These are phyloP conservation scores for Flabesymbios commensalis DNA, from an alignment of 2,888 invertebrate genomes.

Conservation along the genomic window DNA sequence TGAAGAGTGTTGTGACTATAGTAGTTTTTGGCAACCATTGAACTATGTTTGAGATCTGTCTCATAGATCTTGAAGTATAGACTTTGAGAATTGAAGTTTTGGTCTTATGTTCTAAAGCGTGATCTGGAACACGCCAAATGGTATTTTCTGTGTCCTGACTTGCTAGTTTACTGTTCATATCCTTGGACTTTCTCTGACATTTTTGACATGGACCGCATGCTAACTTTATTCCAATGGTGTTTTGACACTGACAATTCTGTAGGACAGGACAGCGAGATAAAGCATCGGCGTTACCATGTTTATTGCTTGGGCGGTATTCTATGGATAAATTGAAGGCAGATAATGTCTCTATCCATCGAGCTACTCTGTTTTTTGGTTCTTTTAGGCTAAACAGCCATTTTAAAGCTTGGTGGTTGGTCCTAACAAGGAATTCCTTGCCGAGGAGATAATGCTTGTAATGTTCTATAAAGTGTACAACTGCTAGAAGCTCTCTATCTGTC, in stretches of 20 bases:
- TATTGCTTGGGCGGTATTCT: neutral
- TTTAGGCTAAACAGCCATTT: conserved; percentile 17
- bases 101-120: too few relatives aligned
- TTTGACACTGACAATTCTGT: conserved; percentile 1
- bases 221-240: neutral
- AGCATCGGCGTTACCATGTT: conserved; percentile 4
- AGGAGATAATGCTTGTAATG: conserved; percentile 21
- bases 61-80: too few relatives aligned
- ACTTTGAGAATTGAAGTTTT: too few relatives aligned
- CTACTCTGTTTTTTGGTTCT: too few relatives aligned
- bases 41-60: too few relatives aligned
- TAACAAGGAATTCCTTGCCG: conserved; percentile 15
- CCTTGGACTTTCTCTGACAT: neutral
- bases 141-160: too few relatives aligned
- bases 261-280: neutral
- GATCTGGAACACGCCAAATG: too few relatives aligned
- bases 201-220: conserved; percentile 9
- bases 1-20: too few relatives aligned
- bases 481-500: conserved; percentile 28
- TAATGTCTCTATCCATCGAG: neutral
- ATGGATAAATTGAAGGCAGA: neutral
- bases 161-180: too few relatives aligned
- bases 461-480: conserved; percentile 17
- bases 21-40: too few relatives aligned
- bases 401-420: conserved; percentile 19